Evolutionary conservation across 2,113 vertebrate genomes (phyloP), one percentile per base, ranked within the genome.

Genomic region (Tetrao urogallus): DNA sequence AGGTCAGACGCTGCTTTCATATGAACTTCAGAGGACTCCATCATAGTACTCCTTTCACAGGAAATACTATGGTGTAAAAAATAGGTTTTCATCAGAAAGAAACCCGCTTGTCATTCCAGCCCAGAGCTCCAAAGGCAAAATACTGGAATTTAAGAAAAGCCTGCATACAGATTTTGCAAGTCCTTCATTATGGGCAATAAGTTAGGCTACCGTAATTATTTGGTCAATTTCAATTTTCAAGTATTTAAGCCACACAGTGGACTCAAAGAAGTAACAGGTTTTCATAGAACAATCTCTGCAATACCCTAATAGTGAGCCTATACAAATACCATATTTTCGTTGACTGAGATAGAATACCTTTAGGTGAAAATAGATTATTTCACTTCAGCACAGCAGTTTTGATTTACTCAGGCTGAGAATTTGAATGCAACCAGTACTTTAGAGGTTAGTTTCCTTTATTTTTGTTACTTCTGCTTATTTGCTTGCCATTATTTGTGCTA

Each of bases 1-100:
- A 92, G 87, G 86, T 89, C 96, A 95, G 88, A 89, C 79, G 70
- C 54, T 57, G 74, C 54, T 72, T 88, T 57, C 63, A 88, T 40
- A 14, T 88, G 85, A 95, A 93, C 92, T 89, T 94, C 83, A 93
- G 78, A 94, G 18, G 18, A 43, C 52, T 91, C 66, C 48, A 69
- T 80, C n/a, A 56, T 21, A 61, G 21, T 83, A 77, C 45, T 80
- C 36, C 54, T 90, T 94, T 86, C 42, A 27, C 58, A 81, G 80
- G 72, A 85, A 93, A 91, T 22, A 90, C 28, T 36, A 84, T 71
- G 56, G 56, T 74, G 50, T 10, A 89, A 67, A 74, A 67, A 69
- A 50, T 5, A 34, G 1, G 0, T 30, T 84, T 88, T 84, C 40
- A 71, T 47, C 57, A 76, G 27, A 61, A 69, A 56, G 4, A 65